A percentile compares a stretch with the other conserved stretches of the same genome.
Conservation (phyloP, 2,797 vertebrate genomes). For the Ceryle rudis region DNA sequence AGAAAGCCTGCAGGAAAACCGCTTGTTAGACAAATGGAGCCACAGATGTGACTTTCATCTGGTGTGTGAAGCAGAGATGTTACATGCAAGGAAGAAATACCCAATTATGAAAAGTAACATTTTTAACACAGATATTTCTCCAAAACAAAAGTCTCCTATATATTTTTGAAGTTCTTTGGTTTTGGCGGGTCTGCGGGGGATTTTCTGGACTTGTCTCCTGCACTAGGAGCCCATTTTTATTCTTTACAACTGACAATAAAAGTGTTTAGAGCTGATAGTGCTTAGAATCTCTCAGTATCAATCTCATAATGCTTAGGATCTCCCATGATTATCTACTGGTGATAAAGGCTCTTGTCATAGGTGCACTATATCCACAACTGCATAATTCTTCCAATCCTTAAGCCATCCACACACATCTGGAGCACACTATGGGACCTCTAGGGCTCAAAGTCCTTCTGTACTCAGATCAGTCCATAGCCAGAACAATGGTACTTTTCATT, state of each 20-base stretch:
- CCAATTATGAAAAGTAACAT: neutral
- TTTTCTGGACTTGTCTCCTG: neutral
- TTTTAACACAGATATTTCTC: neutral
- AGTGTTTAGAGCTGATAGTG: neutral
- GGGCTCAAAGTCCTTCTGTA: neutral
- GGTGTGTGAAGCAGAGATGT: neutral
- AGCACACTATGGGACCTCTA: neutral
- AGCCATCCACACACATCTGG: neutral
- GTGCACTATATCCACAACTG: neutral
- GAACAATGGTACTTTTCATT: neutral
- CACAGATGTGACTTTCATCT: conserved; percentile 51
- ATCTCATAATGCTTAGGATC: neutral
- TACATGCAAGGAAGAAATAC: neutral
- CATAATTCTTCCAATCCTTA: neutral
- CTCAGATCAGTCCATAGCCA: neutral
- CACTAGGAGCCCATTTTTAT: neutral
- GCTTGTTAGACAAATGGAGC: conserved; percentile 44
- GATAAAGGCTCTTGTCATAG: neutral
- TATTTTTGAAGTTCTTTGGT: too few species aligned
- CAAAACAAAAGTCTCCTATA: neutral
- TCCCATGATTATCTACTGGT: neutral
- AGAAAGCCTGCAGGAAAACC: conserved; percentile 21
- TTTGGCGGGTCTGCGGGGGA: neutral
- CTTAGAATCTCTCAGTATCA: neutral
- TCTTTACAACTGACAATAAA: neutral